Percentiles rank a stretch among this genome's conserved stretches.
Conservation (phyloP, 2,888 invertebrate species). For the Melieria omissa region DNA sequence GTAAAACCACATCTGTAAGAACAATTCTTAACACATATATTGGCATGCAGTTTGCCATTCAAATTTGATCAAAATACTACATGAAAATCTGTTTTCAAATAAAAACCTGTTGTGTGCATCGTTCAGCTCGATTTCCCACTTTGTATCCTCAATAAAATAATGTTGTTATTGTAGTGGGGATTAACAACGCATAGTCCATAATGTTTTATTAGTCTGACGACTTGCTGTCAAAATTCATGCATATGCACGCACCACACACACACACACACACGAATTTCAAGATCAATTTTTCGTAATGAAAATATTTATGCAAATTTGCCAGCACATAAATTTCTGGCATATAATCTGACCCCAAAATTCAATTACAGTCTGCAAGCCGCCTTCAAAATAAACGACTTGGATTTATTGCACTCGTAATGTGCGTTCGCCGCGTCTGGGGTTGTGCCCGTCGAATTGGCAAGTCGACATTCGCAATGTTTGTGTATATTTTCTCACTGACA, state of each 20-base stretch:
- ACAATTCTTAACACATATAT: too few relatives aligned
- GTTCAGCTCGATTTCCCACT: too few relatives aligned
- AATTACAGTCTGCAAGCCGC: background rate
- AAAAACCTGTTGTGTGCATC: too few relatives aligned
- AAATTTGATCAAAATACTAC: too few relatives aligned
- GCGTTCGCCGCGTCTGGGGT: too few relatives aligned
- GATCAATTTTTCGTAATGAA: slow-evolving; percentile 13
- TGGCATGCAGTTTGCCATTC: too few relatives aligned
- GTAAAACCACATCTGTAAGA: too few relatives aligned
- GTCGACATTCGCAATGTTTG: slow-evolving; percentile 20
- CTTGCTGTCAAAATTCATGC: background rate
- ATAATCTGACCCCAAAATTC: slow-evolving; percentile 15
- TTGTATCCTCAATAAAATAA: too few relatives aligned
- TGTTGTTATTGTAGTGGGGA: too few relatives aligned
- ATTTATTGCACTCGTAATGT: background rate
- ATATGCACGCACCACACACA: background rate
- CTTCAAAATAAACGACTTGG: slow-evolving; percentile 6
- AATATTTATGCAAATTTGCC: slow-evolving; percentile 19
- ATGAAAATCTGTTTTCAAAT: too few relatives aligned
- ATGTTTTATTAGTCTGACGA: too few relatives aligned
- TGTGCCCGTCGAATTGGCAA: slow-evolving; percentile 20
- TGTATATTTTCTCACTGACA: slow-evolving; percentile 56
- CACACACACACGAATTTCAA: slow-evolving; percentile 4
- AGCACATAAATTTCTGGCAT: slow-evolving; percentile 14
- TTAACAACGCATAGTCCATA: too few relatives aligned